phyloP scores from a whole-genome alignment of 2,113 vertebrate species.

The Poeciliopsis turrubarensis region DNA sequence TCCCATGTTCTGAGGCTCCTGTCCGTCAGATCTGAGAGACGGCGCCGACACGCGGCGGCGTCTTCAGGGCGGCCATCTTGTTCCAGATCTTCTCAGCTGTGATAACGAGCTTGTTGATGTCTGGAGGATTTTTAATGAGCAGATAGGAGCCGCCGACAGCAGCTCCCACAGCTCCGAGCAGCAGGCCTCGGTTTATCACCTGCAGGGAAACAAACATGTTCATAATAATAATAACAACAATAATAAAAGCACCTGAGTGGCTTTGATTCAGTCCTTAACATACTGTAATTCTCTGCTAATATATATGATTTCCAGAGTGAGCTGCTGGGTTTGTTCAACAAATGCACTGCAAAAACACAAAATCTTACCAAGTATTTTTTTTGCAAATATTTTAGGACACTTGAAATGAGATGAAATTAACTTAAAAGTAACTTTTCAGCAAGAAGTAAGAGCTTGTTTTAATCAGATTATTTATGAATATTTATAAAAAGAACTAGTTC shows the following conservation, averaged over 20 bases:
- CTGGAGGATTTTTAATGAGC: constrained; percentile 70
- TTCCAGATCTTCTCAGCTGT: constrained; percentile 69
- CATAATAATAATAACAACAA: neutral
- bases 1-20: neutral
- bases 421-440: too few relatives aligned
- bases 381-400: too few relatives aligned
- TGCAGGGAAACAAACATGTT: constrained; percentile 50
- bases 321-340: too few relatives aligned
- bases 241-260: neutral
- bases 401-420: too few relatives aligned
- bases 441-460: too few relatives aligned
- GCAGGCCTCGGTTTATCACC: constrained; percentile 83
- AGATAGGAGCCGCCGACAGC: constrained; percentile 72
- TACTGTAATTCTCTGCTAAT: neutral
- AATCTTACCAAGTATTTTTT: too few relatives aligned
- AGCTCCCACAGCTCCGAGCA: constrained; percentile 67
- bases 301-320: neutral
- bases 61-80: constrained; percentile 58
- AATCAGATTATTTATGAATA: too few relatives aligned
- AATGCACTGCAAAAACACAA: too few relatives aligned
- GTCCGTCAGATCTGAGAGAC: neutral
- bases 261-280: neutral
- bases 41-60: constrained; percentile 24
- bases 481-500: too few relatives aligned
- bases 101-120: constrained; percentile 53